Conservation (phyloP, 2,797 vertebrate genomes). For the Epinephelus awoara region DNA sequence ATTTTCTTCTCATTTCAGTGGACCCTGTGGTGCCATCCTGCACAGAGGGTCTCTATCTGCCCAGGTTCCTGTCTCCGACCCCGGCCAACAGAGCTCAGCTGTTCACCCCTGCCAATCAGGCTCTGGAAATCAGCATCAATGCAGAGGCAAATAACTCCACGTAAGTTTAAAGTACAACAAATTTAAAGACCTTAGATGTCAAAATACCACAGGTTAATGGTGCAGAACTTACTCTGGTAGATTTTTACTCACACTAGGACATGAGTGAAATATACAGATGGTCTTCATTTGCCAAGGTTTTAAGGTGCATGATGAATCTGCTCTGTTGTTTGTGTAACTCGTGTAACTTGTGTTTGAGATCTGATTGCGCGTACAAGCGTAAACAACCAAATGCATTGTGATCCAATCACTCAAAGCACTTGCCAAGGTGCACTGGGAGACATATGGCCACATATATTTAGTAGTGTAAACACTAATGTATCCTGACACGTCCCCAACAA, state of each 20-base stretch:
- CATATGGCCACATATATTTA: too few relatives aligned
- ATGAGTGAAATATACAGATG: background rate
- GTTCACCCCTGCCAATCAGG: background rate
- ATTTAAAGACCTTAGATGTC: background rate
- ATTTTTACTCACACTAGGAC: too few relatives aligned
- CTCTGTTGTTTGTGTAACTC: background rate
- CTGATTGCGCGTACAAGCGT: too few relatives aligned
- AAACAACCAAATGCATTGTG: too few relatives aligned
- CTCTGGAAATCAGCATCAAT: conserved; percentile 39
- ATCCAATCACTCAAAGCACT: too few relatives aligned
- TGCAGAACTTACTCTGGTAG: too few relatives aligned
- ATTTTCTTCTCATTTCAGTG: conserved; percentile 22
- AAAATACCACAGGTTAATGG: background rate
- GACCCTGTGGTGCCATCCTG: conserved; percentile 36
- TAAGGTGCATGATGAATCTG: background rate
- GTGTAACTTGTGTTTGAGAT: too few relatives aligned
- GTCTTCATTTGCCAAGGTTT: background rate
- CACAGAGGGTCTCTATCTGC: conserved; percentile 58
- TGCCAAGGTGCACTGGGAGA: too few relatives aligned
- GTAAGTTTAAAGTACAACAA: conserved; percentile 20
- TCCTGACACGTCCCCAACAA: too few relatives aligned
- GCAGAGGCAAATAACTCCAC: background rate
- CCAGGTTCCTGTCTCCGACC: conserved; percentile 61
- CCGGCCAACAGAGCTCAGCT: conserved; percentile 42
- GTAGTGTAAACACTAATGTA: too few relatives aligned